Base-by-base conservation (phyloP, 2,113 vertebrate genomes). In the Thinocorus orbignyianus region DNA sequence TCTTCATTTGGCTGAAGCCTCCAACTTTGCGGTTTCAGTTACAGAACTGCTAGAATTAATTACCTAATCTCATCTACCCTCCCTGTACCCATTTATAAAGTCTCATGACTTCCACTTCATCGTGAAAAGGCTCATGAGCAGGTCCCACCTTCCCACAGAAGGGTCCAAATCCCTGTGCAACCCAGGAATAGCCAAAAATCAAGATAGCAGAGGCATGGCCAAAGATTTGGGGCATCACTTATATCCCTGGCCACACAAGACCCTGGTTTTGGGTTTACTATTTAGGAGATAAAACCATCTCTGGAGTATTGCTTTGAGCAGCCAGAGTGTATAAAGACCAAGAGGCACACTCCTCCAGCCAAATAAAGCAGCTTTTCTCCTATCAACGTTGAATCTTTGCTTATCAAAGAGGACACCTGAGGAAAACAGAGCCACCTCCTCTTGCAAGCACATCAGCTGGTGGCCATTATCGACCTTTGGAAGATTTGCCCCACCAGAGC, bases 1-100 rank as follows among this genome's bases (percentile, higher is more conserved):
- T 48, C 83, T 60, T 77, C 33, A 2, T 84, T 68, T 64, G 86
- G 85, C 61, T 94, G 73, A 81, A 92, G 88, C 80, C 88, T 92
- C 61, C 68, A 58, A 44, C 66, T 90, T 78, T 33, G 11, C 54
- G 54, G 54, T 28, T 93, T 68, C 44, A 25, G 77, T 25, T 48
- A 65, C 70, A 90, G 81, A 88, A 51, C 66, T 58, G 86, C 71
- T 52, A 69, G 87, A 96, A 96, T 62, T 74, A 81, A 55, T 58
- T 77, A 73, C 64, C 61, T 46, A 11, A 64, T 64, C 81, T 78
- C 72, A 42, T 3, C n/a, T 9, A 11, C 61, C 26, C 88, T 74
- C 79, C 68, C 51, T 28, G 74, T 28, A 41, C 54, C 46, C 71
- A 58, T 17, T 51, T 68, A n/a, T n/a, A 31, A 83, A 54, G 57